Percentiles rank a stretch among this genome's conserved stretches.
Conservation (phyloP, 2,888 invertebrate genomes). For the Limnephilus lunatus region DNA sequence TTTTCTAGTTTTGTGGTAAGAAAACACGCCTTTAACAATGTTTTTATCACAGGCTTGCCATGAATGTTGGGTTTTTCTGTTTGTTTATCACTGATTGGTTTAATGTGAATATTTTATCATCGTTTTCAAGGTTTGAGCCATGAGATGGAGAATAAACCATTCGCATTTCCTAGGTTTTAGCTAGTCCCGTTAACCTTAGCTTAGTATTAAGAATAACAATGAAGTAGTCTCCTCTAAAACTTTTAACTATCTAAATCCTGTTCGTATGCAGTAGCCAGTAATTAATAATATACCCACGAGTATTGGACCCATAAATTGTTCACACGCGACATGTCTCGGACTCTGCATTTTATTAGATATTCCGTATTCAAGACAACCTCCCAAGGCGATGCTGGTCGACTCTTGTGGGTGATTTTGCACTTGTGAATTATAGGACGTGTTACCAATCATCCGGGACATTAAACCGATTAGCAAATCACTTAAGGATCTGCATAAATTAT, state of each 20-base stretch:
- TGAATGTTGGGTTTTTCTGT: not conserved
- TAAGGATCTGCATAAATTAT: not conserved
- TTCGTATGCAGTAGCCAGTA: not conserved
- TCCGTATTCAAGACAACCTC: conserved; percentile 44
- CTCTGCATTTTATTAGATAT: conserved; percentile 2
- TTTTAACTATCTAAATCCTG: not conserved
- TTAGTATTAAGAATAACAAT: not conserved
- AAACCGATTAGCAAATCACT: conserved; percentile 34
- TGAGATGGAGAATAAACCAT: not conserved
- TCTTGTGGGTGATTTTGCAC: not conserved
- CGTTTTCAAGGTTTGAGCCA: not conserved
- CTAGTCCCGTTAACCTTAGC: not conserved
- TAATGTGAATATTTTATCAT: not conserved
- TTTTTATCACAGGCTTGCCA: not conserved
- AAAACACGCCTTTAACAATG: no score
- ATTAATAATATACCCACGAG: conserved; percentile 12
- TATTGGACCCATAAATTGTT: conserved; percentile 24
- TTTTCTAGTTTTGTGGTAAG: no score
- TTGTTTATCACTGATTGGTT: not conserved
- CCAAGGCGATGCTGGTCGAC: conserved; percentile 4
- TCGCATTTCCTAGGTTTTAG: not conserved
- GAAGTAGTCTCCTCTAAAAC: not conserved
- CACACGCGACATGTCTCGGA: conserved; percentile 30
- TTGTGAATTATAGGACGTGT: conserved; percentile 11
- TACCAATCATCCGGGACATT: conserved; percentile 8